A percentile compares a stretch with the other conserved stretches of the same genome.
phyloP scores from a whole-genome alignment of 2,888 invertebrate species.

The Rhaphigaster nebulosa region DNA sequence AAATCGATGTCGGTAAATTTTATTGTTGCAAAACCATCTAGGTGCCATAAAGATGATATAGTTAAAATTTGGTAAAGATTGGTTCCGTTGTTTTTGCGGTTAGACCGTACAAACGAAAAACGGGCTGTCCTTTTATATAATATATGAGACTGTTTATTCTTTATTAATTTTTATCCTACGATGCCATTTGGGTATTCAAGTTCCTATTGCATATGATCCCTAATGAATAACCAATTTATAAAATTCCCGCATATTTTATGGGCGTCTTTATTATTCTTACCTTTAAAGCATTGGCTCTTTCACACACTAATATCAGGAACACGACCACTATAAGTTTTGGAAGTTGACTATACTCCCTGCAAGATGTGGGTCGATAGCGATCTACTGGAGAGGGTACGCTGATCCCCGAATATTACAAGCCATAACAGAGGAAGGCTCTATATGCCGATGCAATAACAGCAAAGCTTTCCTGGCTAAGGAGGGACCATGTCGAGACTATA shows the following conservation, averaged over 20 bases:
- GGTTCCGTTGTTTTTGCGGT: too few relatives aligned
- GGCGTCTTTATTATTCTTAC: not conserved
- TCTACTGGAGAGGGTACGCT: not conserved
- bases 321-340: not conserved
- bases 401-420: constrained; percentile 33
- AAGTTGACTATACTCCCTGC: not conserved
- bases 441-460: not conserved
- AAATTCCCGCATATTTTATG: not conserved
- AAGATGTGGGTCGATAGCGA: constrained; percentile 3
- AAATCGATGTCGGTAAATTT: too few relatives aligned
- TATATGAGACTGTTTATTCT: too few relatives aligned
- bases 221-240: not conserved
- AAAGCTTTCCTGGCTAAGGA: not conserved
- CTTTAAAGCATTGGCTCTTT: not conserved
- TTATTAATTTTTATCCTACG: too few relatives aligned
- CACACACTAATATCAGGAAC: not conserved
- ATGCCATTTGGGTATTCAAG: too few relatives aligned
- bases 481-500: constrained; percentile 5
- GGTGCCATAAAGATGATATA: too few relatives aligned
- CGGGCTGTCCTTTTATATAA: too few relatives aligned
- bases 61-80: too few relatives aligned
- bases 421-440: constrained; percentile 34
- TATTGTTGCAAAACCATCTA: too few relatives aligned
- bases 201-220: too few relatives aligned
- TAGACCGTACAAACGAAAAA: too few relatives aligned